These are phyloP conservation scores for Drosophila maculinotata DNA, from an alignment of 2,888 invertebrate genomes.

Conservation along the genomic window DNA sequence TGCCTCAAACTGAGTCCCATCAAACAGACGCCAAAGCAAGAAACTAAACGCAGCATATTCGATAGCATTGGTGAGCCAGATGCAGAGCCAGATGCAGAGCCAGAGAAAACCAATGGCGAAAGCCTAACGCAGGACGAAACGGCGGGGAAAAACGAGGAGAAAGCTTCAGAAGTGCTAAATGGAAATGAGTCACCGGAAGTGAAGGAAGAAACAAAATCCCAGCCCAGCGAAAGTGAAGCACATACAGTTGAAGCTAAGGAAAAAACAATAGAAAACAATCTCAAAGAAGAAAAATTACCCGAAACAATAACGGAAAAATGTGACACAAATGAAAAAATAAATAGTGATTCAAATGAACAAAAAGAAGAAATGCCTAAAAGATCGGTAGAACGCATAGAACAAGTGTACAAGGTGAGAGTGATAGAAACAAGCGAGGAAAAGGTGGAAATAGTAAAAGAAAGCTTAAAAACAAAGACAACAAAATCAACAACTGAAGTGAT, in stretches of 20 bases:
- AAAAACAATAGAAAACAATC: not conserved
- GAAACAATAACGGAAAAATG: constrained; percentile 6
- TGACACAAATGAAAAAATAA: constrained; percentile 39
- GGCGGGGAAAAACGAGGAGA: constrained; percentile 1
- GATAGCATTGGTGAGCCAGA: constrained; percentile 43
- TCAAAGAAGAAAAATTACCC: not conserved
- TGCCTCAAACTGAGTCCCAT: constrained; percentile 85
- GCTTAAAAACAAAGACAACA: constrained; percentile 1
- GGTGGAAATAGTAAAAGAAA: constrained; percentile 6
- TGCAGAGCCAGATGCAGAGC: constrained; percentile 17
- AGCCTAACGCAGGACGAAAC: constrained; percentile 21
- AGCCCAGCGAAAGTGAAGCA: constrained; percentile 6
- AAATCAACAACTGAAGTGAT: not conserved
- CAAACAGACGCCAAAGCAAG: constrained; percentile 68
- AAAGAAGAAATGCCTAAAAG: not conserved
- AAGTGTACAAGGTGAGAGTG: constrained; percentile 31
- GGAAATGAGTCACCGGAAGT: constrained; percentile 26
- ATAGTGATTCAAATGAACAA: constrained; percentile 47
- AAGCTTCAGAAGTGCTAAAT: constrained; percentile 13
- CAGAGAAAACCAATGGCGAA: constrained; percentile 70
- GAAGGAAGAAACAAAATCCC: not conserved
- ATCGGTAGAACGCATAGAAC: constrained; percentile 2
- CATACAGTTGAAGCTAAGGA: constrained; percentile 1
- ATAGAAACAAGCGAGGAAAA: constrained; percentile 32
- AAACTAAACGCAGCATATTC: constrained; percentile 68